Base-by-base conservation (phyloP, 30 jellyfish, hydroid and myxozoan species). In the Pseudorhiza aurosa region DNA sequence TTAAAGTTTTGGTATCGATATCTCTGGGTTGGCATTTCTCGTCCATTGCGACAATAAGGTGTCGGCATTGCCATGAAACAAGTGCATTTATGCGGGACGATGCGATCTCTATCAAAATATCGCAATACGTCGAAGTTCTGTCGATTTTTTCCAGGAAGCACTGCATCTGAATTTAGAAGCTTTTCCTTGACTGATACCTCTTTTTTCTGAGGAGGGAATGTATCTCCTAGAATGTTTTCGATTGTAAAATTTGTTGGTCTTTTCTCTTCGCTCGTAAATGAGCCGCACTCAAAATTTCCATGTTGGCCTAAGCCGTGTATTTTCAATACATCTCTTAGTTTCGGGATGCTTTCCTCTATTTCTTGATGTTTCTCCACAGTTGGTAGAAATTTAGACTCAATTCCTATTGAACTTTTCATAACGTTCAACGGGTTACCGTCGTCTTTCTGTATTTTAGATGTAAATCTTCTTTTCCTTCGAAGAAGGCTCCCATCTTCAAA, bases 401-500 rank as follows among this genome's bases (percentile, higher is more conserved):
- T 36, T 1, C n/a, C 35, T 14, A 4, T 21, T 53, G 67, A 7
- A 17, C 37, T 2, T 2, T 60, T 4, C 2, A 8, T 11, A 4
- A 29, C 26, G 8, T 11, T 2, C 22, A 25, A 29, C 5, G 17
- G 17, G 50, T 11, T 15, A n/a, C 31, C 59, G 26, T 73, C 69
- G 36, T 73, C 69, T 39, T 37, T 73, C 56, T 73, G 77, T 22
- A 28, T 59, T 40, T 15, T 59, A 14, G 88, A 65, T 14, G 27
- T 68, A 49, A 94, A 94, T 21, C 99, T 67, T 75, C 95, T 33
- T 46, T 94, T 94, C 56, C 99, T 45, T 33, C 99, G 87, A 3
- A 94, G 81, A n/a, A 94, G 85, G 26, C 95, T 81, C 0, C 99
- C 99, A 32, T 94, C 99, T 53, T 94, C 82, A 59, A 94, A 94